Evolutionary conservation across 2,797 vertebrate species (phyloP), one percentile per base, ranked within the genome.

Genomic region (Pseudochaenichthys georgianus): DNA sequence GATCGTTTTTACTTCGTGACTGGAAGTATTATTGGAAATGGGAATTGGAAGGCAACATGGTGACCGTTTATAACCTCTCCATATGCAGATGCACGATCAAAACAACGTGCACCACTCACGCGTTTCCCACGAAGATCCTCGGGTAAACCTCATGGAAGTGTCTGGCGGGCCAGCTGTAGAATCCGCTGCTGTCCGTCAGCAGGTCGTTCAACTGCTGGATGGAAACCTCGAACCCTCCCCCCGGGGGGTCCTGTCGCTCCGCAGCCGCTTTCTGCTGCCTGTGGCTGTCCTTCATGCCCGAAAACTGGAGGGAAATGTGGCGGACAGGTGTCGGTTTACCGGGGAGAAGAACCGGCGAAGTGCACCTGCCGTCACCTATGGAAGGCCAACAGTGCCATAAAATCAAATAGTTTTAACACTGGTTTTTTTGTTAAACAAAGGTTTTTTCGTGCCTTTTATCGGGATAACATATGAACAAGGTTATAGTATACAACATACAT

Each of bases 121-220:
- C 96, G 72, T 98, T 96, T 89, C 97, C 98, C 71, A 99, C 96
- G 89, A 96, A 97, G 87, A 98, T 95, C 89, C 96, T 85, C 6
- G 96, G 95, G 81, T 88, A 94, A 72, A 99, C 97, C 92, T 98
- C 95, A 78, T 97, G 95, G 89, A 94, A 96, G 87, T 96, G 95
- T 89, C 94, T 93, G 64, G 95, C 96, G 0, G 97, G 97, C 78
- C 97, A 94, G 92, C 93, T 94, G 94, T 97, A 98, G 63, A 95
- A 94, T 73, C 97, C 97, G 82, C 95, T 93, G 43, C 95, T 95
- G 55, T 98, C 95, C 11, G 95, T 95, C 77, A 98, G 80, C 76
- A 98, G 89, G 13, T 99, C 97, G 89, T 98, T 99, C 64, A 99
- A 96, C 70, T 97, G 96, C 86, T 97, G 96, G 63, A 99, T 95